Base-by-base conservation (phyloP, 1,140 invertebrate species). In the Orchesella cincta region DNA sequence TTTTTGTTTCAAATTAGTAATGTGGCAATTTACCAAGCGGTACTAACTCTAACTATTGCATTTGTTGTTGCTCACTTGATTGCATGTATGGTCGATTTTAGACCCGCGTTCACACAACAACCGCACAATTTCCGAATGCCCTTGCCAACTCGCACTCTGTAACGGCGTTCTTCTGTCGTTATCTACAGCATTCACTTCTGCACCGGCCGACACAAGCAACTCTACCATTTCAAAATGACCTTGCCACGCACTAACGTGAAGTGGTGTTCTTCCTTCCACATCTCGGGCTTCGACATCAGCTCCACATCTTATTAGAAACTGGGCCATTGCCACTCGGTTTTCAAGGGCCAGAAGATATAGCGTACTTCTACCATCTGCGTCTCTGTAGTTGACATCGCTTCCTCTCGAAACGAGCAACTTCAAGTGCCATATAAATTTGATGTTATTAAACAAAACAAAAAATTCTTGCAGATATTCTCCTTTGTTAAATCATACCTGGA, bases 81-180 rank as follows among this genome's bases (percentile, higher is more conserved):
- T 96, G 84, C 96, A 98, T 12, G 93, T 93, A 83, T 97, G 94
- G 86, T 97, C 92, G 20, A 95, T 93, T 76, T 88, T 86, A 0
- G 95, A 87, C 3, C 92, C 91, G 80, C 91, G 89, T 83, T 92
- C 90, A 20, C 96, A 86, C 14, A 98, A 86, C 46, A 96, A 86
- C 72, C 91, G 88, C 54, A 98, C 94, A 46, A 95, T 93, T 73
- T 91, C 89, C 29, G 91, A 90, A 82, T 97, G 93, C 12, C 96
- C 96, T 84, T 97, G 93, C 95, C 95, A 98, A 71, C 94, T 93
- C n/a, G 95, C 95, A 23, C 94, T 95, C 86, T 97, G 95, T 76
- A 98, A 85, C 3, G 96, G 93, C 0, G 95, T 97, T 52, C 96
- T 88, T 70, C 91, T 90, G 84, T 97, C 96, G 83, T 93, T 90